Base-by-base conservation (phyloP, 2,888 invertebrate species). In the Acholoe squamosa region DNA sequence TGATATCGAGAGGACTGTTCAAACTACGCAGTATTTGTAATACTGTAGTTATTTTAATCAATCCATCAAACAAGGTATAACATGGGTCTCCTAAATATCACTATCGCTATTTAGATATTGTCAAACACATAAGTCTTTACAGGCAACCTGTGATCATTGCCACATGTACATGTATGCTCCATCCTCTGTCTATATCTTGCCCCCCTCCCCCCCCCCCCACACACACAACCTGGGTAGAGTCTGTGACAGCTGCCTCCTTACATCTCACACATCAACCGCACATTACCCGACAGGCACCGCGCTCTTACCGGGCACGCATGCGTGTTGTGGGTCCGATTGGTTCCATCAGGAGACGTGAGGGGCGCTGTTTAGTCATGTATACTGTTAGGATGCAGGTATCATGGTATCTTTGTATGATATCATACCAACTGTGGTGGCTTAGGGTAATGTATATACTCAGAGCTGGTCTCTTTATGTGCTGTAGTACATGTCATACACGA, bases 241-340 rank as follows among this genome's bases (percentile, higher is more conserved):
- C 14, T n/a, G 12, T 61, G 61, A 61, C 61, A n/a, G 61, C 61
- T 76, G 61, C 31, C 76, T 19, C 31, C 31, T 31, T 31, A 76
- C 76, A 76, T 76, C 76, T 76, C 76, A 76, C 76, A 76, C 76
- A 76, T 28, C 76, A 25, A 25, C 25, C 28, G 25, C 76, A 31
- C 76, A n/a, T 76, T 76, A 76, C 76, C 76, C 76, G 16, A n/a
- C 25, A 76, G n/a, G n/a, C 76, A 31, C 76, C 61, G 61, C 54
- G 25, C 71, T 71, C 71, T 25, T 10, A 16, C 71, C n/a, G 25
- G 28, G 14, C 76, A 31, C 76, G 76, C 76, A 76, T 76, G 76
- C 76, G 76, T 76, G 76, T 31, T 31, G 76, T 16, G 76, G 28
- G 28, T 61, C 76, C 31, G 28, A 76, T 76, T 76, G 76, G 25